phyloP scores from a whole-genome alignment of 2,888 invertebrate genomes.

The Thecocarcelia acutangulata region DNA sequence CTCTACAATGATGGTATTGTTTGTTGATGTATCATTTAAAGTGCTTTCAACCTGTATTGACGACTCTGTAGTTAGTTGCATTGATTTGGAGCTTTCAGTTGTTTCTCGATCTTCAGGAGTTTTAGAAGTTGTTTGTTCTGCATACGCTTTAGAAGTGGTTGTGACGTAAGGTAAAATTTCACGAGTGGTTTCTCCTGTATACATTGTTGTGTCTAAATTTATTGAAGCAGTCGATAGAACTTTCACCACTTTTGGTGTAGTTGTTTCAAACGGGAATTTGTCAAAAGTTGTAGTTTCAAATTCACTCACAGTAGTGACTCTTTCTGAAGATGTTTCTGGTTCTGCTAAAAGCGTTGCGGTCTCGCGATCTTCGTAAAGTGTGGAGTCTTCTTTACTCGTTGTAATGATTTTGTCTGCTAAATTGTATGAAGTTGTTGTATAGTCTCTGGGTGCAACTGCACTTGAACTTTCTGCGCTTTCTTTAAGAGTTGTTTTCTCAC shows the following conservation, averaged over 20 bases:
- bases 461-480: neutral
- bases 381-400: neutral
- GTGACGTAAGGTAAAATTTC: too few relatives aligned
- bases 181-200: neutral
- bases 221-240: neutral
- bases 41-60: neutral
- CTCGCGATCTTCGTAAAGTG: neutral
- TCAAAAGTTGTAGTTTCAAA: neutral
- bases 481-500: neutral
- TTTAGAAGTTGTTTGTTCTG: too few relatives aligned
- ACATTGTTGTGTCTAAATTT: neutral
- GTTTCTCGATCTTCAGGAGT: too few relatives aligned
- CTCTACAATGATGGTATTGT: too few relatives aligned
- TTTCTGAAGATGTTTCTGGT: neutral
- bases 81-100: neutral
- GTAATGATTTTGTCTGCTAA: neutral
- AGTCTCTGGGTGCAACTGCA: too few relatives aligned
- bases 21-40: neutral
- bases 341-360: too few relatives aligned
- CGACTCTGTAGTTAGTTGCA: neutral
- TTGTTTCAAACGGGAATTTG: too few relatives aligned
- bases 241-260: neutral
- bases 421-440: neutral
- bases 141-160: too few relatives aligned
- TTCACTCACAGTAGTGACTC: neutral